Evolutionary conservation across 2,888 invertebrate species (phyloP).

Genomic region (Cerceris ruficornis): DNA sequence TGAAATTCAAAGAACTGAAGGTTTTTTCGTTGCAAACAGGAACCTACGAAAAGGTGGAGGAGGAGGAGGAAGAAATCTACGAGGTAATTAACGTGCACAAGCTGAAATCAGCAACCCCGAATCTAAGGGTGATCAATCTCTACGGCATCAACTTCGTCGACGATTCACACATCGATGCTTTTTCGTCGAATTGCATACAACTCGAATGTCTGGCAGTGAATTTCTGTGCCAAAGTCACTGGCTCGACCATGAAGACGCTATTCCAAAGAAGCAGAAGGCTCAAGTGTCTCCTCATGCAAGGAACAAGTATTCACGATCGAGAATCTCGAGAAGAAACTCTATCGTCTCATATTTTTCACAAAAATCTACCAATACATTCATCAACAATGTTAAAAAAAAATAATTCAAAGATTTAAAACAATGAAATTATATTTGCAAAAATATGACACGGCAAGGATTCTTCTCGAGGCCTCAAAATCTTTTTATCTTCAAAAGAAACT

Average conservation of each 20-base stretch:
- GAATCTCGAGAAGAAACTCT: not conserved
- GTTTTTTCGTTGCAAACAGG: slow-evolving; percentile 82
- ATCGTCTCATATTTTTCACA: not conserved
- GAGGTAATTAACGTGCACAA: slow-evolving; percentile 99
- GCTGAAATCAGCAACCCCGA: slow-evolving; percentile 98
- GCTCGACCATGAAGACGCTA: slow-evolving; percentile 96
- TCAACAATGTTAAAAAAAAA: too few relatives aligned
- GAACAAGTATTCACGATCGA: slow-evolving; percentile 90
- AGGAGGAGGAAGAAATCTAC: slow-evolving; percentile 99
- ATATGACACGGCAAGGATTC: too few relatives aligned
- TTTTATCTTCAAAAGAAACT: too few relatives aligned
- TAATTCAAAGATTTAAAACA: too few relatives aligned
- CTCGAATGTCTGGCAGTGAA: slow-evolving; percentile 98
- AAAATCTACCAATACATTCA: not conserved
- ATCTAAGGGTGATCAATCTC: slow-evolving; percentile 97
- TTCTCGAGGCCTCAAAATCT: too few relatives aligned
- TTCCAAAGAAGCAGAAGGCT: slow-evolving; percentile 96
- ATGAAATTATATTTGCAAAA: too few relatives aligned
- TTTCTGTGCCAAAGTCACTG: slow-evolving; percentile 98
- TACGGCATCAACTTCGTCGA: slow-evolving; percentile 99
- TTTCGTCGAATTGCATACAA: slow-evolving; percentile 98
- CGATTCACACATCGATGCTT: slow-evolving; percentile 99
- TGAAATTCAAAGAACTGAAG: not conserved
- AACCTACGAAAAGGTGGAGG: slow-evolving; percentile 98
- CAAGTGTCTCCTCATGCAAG: slow-evolving; percentile 96